These are phyloP conservation scores for Glaucopsyche alexis DNA, from an alignment of 2,888 invertebrate genomes.

Conservation along the genomic window DNA sequence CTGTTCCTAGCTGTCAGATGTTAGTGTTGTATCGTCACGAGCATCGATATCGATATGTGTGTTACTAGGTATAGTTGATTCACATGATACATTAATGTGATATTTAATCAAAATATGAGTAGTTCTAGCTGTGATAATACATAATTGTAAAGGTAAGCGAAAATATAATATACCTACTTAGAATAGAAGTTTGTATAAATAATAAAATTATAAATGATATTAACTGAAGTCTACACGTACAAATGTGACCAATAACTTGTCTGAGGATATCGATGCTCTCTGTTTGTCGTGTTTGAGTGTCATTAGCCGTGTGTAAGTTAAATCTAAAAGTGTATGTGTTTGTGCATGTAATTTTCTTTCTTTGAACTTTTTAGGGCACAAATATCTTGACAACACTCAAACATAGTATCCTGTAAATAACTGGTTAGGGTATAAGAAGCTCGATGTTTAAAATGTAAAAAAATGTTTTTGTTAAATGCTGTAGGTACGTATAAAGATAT, in stretches of 20 bases:
- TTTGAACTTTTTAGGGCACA: constrained; percentile 40
- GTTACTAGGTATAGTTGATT: not conserved
- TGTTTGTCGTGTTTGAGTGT: constrained; percentile 67
- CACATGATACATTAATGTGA: not conserved
- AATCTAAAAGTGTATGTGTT: constrained; percentile 61
- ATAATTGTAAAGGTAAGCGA: not conserved
- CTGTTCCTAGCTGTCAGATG: constrained; percentile 50
- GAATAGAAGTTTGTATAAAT: not conserved
- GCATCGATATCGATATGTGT: constrained; percentile 38
- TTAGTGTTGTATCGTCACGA: constrained; percentile 34
- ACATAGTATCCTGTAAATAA: constrained; percentile 68
- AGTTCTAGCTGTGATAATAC: not conserved
- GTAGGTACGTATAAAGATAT: constrained; percentile 33
- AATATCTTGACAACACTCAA: constrained; percentile 38
- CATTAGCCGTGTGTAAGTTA: constrained; percentile 74
- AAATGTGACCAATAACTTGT: constrained; percentile 25
- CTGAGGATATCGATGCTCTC: constrained; percentile 35
- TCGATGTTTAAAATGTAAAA: constrained; percentile 29
- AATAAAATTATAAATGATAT: not conserved
- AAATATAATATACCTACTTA: not conserved
- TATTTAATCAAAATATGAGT: not conserved
- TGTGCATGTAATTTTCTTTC: constrained; percentile 61
- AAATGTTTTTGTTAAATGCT: not conserved
- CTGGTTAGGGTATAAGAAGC: constrained; percentile 44
- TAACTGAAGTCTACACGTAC: not conserved